Evolutionary conservation across 1,140 invertebrate species (phyloP), one percentile per base, ranked within the genome.

Genomic region (Ctenoplectra terminalis): DNA sequence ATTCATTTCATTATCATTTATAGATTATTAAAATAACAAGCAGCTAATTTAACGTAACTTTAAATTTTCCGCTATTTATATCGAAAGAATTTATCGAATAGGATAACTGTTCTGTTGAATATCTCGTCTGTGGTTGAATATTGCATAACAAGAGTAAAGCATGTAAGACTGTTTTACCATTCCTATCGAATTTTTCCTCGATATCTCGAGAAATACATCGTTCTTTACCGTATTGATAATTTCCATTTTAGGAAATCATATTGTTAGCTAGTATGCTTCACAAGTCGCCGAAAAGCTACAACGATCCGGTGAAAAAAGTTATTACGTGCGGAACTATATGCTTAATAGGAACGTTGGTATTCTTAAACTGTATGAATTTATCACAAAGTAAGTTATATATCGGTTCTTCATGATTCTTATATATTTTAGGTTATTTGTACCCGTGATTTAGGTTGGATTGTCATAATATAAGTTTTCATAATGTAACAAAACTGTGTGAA

Each of bases 171-270:
- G 31, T 31, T 34, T 13, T 70, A 79, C 43, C 56, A 31, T 69
- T 50, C 60, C 48, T 46, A 58, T 63, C 64, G 63, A 54, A 52
- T n/a, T 76, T 29, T 20, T 48, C 82, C 58, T 81, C 70, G 74
- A 83, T 74, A 52, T 64, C 73, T 86, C 74, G 63, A 79, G 61
- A 81, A 37, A 37, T 78, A 69, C 72, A 58, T 70, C 58, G 31
- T 88, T 67, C 83, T 48, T 43, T 82, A 50, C 63, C 69, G 87
- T 91, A 90, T 90, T 88, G 81, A 92, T 92, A 89, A 93, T 93
- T 92, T 92, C 93, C 93, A 92, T 92, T 91, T 93, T 92, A 91
- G 92, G 93, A 90, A 91, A 92, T 92, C 88, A 43, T 76, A 77
- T 81, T 72, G 56, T 61, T 75, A 46, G 31, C 64, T 91, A 92